Percentiles rank a stretch among this genome's conserved stretches.
These are phyloP conservation scores for Pyrocoelia pectoralis DNA, from an alignment of 2,888 invertebrate species.

Conservation along the genomic window DNA sequence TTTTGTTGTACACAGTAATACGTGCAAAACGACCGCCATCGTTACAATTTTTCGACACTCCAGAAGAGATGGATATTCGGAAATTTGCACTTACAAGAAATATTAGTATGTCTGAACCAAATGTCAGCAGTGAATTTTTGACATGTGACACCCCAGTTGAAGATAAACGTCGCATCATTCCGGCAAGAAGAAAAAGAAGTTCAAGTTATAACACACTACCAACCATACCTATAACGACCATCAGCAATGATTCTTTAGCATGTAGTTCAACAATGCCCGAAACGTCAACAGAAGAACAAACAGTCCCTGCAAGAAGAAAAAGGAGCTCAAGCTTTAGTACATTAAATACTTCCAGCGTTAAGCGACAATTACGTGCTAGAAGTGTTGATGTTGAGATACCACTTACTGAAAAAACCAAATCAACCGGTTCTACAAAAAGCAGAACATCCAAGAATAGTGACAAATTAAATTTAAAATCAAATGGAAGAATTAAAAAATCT, in stretches of 20 bases:
- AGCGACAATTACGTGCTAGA: slow-evolving; percentile 15
- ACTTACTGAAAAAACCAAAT: neutral
- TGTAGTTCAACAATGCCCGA: no score
- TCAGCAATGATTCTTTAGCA: no score
- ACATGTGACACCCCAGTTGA: neutral
- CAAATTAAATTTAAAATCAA: no score
- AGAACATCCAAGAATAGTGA: neutral
- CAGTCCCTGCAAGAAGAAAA: no score
- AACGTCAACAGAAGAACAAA: no score
- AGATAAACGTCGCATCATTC: neutral
- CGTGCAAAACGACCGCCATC: slow-evolving; percentile 20
- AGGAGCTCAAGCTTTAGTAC: no score
- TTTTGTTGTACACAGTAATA: neutral
- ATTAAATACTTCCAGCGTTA: neutral
- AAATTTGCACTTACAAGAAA: neutral
- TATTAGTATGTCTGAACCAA: neutral
- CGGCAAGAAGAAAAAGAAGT: neutral
- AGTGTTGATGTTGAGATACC: slow-evolving; percentile 27
- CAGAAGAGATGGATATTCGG: neutral
- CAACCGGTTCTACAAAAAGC: neutral
- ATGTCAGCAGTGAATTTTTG: neutral
- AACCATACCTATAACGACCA: no score
- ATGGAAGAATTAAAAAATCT: slow-evolving; percentile 13
- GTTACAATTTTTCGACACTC: slow-evolving; percentile 3
- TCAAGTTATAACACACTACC: neutral